A percentile compares a stretch with the other conserved stretches of the same genome.
phyloP scores from a whole-genome alignment of 23 tunicate species.

The Ciona savignyi region DNA sequence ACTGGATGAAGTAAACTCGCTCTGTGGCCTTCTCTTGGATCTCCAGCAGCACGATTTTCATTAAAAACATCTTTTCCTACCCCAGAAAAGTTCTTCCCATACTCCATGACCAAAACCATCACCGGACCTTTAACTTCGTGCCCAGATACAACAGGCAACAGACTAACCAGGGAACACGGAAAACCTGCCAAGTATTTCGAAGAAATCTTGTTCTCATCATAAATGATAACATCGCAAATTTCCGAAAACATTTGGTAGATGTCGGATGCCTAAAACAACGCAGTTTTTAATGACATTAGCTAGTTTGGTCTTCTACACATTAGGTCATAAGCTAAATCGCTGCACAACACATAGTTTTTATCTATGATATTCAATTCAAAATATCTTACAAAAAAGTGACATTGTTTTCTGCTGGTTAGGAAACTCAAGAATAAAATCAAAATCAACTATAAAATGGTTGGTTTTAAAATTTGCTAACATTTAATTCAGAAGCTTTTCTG shows the following conservation, averaged over 20 bases:
- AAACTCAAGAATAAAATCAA: no score
- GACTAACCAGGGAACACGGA: slow-evolving; percentile 56
- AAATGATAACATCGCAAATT: slow-evolving; percentile 63
- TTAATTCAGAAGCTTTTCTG: no score
- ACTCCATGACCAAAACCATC: slow-evolving; percentile 46
- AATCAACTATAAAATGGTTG: no score
- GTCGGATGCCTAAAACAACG: slow-evolving; percentile 83
- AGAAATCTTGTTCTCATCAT: slow-evolving; percentile 39
- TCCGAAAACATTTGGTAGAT: slow-evolving; percentile 84
- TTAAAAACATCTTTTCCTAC: slow-evolving; percentile 61
- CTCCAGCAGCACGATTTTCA: slow-evolving; percentile 38
- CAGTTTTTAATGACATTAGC: no score
- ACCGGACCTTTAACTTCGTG: slow-evolving; percentile 43
- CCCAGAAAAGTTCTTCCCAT: slow-evolving; percentile 78
- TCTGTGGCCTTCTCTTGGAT: slow-evolving; percentile 43
- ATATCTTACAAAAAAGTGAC: no score
- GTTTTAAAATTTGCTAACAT: no score
- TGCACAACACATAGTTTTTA: no score
- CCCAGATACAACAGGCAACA: slow-evolving; percentile 33
- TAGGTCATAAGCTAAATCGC: no score
- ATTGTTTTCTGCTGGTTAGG: no score
- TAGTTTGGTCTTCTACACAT: no score
- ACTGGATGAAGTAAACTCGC: slow-evolving; percentile 78
- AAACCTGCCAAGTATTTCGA: slow-evolving; percentile 57
- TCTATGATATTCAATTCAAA: no score